phyloP scores from a whole-genome alignment of 2,797 vertebrate species.

The Chromis chromis region DNA sequence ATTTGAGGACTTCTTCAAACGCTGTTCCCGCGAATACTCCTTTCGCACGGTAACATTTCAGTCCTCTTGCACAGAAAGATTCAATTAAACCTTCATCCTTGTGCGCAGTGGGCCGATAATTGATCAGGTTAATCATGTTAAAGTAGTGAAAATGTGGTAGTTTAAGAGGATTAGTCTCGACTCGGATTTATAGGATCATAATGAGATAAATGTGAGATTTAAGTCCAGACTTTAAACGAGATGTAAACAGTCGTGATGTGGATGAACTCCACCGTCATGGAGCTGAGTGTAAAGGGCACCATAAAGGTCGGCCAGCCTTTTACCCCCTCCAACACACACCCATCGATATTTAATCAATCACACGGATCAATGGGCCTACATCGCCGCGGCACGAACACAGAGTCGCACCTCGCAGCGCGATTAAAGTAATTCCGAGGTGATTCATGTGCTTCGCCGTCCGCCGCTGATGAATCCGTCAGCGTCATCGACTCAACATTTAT shows the following conservation, averaged over 20 bases:
- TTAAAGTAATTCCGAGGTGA: constrained; percentile 20
- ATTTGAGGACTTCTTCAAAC: not conserved
- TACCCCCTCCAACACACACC: not conserved
- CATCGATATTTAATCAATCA: constrained; percentile 19
- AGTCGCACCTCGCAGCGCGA: not conserved
- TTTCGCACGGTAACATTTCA: no score
- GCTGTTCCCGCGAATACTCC: not conserved
- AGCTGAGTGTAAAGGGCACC: constrained; percentile 10
- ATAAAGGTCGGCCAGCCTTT: constrained; percentile 4
- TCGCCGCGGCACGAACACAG: not conserved
- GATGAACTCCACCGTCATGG: no score
- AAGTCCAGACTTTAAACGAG: not conserved
- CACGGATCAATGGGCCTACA: not conserved
- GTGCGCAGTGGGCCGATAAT: not conserved
- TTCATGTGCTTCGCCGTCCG: constrained; percentile 19
- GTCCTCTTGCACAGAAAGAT: no score
- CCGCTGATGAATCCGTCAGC: constrained; percentile 35
- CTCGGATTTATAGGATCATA: constrained; percentile 4
- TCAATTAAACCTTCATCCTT: not conserved
- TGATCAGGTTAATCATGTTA: constrained; percentile 16
- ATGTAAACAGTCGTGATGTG: no score
- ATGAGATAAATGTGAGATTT: constrained; percentile 17
- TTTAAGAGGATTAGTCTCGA: constrained; percentile 20
- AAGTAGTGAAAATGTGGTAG: not conserved
- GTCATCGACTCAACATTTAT: constrained; percentile 27